These are phyloP conservation scores for Stenodema calcarata DNA, from an alignment of 2,888 invertebrate genomes.

Conservation along the genomic window DNA sequence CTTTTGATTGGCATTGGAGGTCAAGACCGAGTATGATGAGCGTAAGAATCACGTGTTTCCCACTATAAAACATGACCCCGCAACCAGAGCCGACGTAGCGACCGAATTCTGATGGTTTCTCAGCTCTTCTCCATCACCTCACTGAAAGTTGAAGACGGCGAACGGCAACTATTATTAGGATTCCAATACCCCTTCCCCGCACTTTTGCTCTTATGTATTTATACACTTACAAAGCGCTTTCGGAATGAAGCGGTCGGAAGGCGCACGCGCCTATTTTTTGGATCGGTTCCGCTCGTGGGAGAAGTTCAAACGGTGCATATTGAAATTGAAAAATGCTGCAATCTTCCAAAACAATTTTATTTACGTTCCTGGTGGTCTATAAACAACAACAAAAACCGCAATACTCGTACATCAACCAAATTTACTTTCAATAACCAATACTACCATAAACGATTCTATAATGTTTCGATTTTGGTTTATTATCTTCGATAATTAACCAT, in stretches of 20 bases:
- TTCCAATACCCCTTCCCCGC: neutral
- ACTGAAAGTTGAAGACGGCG: neutral
- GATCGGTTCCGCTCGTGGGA: neutral
- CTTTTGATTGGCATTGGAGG: constrained; percentile 21
- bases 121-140: neutral
- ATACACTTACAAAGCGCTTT: neutral
- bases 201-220: neutral
- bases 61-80: constrained; percentile 10
- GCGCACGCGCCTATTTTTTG: neutral
- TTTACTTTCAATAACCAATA: too few relatives aligned
- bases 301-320: too few relatives aligned
- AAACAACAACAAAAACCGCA: too few relatives aligned
- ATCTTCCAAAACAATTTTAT: too few relatives aligned
- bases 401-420: too few relatives aligned
- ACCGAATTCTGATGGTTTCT: neutral
- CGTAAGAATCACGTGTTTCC: neutral
- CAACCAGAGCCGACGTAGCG: neutral
- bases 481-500: too few relatives aligned
- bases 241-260: neutral
- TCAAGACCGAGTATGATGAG: constrained; percentile 5
- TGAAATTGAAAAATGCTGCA: too few relatives aligned
- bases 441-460: too few relatives aligned
- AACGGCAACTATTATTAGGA: neutral
- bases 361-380: too few relatives aligned
- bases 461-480: too few relatives aligned